Base-by-base conservation (phyloP, 2,797 vertebrate species). In the Agapornis canus region DNA sequence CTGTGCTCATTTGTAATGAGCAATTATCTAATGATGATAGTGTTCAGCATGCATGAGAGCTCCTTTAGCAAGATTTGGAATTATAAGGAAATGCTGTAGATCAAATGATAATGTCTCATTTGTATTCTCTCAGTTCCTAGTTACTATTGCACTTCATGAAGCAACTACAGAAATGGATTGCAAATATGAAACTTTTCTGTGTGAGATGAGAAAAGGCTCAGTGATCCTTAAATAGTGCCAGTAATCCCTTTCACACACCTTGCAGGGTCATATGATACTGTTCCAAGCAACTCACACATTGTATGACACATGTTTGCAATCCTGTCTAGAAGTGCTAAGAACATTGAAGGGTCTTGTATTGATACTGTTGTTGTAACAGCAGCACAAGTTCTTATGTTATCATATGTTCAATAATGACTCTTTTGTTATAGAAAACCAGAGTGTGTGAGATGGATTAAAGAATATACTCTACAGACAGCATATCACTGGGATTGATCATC, bases 1-100 rank as follows among this genome's bases (percentile, higher is more conserved):
- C 69, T 90, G n/a, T 86, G 82, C 82, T 95, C 47, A 57, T 96
- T 96, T 96, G 76, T 92, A 91, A 84, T 39, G 63, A 95, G 54
- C 94, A 96, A 96, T 97, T 96, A 80, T 92, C 84, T 96, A 93
- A 96, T 91, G 84, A 95, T 29, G 42, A 45, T 73, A 83, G 45
- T 56, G 25, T 90, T 96, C 92, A 59, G 70, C 65, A 94, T 92
- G 80, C 61, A 65, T 84, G 82, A 85, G 66, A 90, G 91, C 90
- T 97, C 60, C 92, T 83, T 49, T 81, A 94, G 82, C 65, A 95
- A 66, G 66, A 97, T 92, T 70, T 90, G 81, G 69, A 87, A 60
- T 92, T 96, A 93, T 88, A 81, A 95, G 68, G 91, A 95, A 97
- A 86, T 35, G 48, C 51, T 93, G 51, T 71, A 91, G 83, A 96